Conservation (phyloP, 1,140 invertebrate genomes). For the Orchestia grillus region DNA sequence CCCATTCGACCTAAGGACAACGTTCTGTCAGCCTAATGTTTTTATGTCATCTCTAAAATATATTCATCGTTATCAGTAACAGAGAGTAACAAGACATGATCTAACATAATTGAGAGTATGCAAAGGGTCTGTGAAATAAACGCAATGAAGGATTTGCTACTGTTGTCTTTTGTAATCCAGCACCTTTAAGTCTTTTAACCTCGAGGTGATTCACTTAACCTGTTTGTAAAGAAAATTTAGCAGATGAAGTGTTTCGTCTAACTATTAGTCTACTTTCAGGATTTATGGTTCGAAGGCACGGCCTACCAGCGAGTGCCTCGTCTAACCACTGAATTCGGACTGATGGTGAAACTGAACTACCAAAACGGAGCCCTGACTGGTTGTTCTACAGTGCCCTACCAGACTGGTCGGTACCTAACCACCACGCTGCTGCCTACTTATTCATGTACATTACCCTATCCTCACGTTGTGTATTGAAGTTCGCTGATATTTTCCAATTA, state of each 20-base stretch:
- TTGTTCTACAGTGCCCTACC: slow-evolving; percentile 17
- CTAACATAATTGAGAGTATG: background rate
- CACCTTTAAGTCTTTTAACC: background rate
- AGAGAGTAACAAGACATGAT: too few relatives aligned
- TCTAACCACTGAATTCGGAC: background rate
- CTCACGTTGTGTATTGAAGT: background rate
- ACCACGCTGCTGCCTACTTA: background rate
- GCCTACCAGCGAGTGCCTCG: background rate
- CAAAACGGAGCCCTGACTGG: background rate
- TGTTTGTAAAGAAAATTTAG: background rate
- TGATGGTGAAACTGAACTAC: slow-evolving; percentile 38
- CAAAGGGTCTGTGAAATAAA: too few relatives aligned
- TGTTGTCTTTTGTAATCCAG: background rate
- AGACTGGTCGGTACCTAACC: background rate
- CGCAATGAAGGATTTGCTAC: background rate
- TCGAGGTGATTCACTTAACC: background rate
- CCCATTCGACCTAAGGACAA: background rate
- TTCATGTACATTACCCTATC: background rate
- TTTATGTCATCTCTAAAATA: background rate
- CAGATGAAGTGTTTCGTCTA: background rate
- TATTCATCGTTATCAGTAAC: background rate
- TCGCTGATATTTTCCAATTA: background rate
- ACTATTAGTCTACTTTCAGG: background rate
- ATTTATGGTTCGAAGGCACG: background rate
- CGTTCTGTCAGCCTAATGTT: background rate